Evolutionary conservation across 2,797 vertebrate genomes (phyloP).

Genomic region (Ceryle rudis): DNA sequence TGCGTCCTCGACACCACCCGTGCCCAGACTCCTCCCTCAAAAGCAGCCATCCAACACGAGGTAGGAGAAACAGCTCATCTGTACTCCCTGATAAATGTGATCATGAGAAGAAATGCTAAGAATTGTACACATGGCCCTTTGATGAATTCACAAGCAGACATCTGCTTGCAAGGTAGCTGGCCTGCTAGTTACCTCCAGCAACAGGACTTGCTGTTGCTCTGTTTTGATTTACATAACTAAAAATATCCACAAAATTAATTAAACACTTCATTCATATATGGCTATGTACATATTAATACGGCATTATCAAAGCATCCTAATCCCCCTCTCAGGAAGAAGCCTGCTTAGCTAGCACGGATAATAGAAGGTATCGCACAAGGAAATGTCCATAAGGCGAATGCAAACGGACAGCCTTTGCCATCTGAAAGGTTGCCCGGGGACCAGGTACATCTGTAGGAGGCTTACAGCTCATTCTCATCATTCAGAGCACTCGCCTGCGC

Average conservation of each 20-base stretch:
- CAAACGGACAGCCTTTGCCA: background rate
- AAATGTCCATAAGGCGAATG: accelerated
- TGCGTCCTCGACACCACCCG: background rate
- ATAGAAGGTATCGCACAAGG: background rate
- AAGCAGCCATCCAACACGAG: background rate
- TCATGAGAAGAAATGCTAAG: background rate
- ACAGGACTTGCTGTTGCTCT: background rate
- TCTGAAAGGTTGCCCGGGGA: background rate
- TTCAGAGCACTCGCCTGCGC: background rate
- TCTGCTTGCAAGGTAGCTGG: background rate
- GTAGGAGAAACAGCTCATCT: background rate
- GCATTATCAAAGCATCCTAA: background rate
- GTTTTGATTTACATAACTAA: background rate
- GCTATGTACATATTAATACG: background rate
- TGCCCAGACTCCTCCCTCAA: background rate
- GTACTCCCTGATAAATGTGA: background rate
- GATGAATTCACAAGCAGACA: background rate
- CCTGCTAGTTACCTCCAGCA: background rate
- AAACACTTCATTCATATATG: background rate
- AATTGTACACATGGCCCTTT: background rate
- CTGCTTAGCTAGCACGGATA: background rate
- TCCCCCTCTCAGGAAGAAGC: background rate
- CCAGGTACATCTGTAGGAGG: background rate
- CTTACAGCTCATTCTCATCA: background rate
- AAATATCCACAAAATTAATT: background rate